Evolutionary conservation across 2,888 invertebrate genomes (phyloP).

Genomic region (Scrobipalpa atriplicella): DNA sequence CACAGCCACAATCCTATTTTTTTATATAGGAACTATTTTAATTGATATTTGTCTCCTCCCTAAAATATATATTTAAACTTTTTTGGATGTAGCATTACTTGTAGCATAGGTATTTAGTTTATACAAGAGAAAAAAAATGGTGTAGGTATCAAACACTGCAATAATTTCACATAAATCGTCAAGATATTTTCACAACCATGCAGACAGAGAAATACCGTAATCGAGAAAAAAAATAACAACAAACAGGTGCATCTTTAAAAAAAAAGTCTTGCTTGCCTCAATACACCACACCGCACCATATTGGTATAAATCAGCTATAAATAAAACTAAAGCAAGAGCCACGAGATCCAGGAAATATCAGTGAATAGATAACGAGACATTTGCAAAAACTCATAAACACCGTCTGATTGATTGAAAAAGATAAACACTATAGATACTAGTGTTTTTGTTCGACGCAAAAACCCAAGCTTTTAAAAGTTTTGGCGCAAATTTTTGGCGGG

Average conservation of each 20-base stretch:
- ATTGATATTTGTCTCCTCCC: no score
- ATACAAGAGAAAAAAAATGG: no score
- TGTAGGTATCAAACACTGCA: no score
- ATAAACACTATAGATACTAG: slow-evolving; percentile 53
- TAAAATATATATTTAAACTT: no score
- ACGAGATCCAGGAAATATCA: slow-evolving; percentile 58
- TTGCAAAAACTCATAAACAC: slow-evolving; percentile 63
- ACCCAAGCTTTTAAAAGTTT: slow-evolving; percentile 41
- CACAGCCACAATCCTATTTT: no score
- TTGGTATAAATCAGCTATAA: slow-evolving; percentile 29
- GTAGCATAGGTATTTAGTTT: no score
- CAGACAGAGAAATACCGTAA: no score
- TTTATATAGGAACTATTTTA: no score
- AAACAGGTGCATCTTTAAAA: neutral
- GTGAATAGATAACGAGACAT: slow-evolving; percentile 57
- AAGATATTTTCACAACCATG: no score
- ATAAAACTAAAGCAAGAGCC: slow-evolving; percentile 37
- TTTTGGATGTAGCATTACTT: no score
- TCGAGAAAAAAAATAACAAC: neutral
- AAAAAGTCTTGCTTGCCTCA: neutral
- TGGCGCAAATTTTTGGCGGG: slow-evolving; percentile 56
- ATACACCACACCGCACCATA: slow-evolving; percentile 3
- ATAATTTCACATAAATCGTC: no score
- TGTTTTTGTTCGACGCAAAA: slow-evolving; percentile 57
- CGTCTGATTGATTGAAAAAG: slow-evolving; percentile 60